Evolutionary conservation across 92 coral and sea anemone genomes (phyloP), one percentile per base, ranked within the genome.

Genomic region (Pocillopora meandrina): DNA sequence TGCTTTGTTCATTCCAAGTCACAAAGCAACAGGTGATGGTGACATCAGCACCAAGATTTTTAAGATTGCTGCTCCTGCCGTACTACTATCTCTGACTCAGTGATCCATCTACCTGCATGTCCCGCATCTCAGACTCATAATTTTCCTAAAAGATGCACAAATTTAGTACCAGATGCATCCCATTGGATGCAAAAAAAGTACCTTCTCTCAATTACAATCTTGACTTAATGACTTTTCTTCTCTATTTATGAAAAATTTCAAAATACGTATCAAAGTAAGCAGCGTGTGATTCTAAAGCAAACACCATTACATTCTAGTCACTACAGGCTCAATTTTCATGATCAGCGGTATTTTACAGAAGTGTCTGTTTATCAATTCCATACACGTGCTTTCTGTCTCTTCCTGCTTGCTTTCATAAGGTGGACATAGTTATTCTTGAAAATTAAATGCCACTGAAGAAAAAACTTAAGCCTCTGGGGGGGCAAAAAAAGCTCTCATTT

Each of bases 51-150:
- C 31, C 31, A 42, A 42, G 52, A 42, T 42, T 42, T 42, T 42
- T 42, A 42, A 42, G 52, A 26, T 26, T 26, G 31, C 31, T 26
- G 31, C 31, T 7, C 0, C 4, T 42, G 52, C 52, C 4, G 8
- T 42, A 42, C 8, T 3, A 42, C 52, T 1, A 26, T 42, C 8
- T 42, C 4, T 42, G 52, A 7, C 52, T 42, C 72, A 68, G 33
- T 68, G 34, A 68, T 68, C 72, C 72, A 68, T 68, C 72, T 19
- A 68, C 12, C 72, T 68, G 72, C 17, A 3, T 10, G 34, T 68
- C 72, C 72, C 52, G 42, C 72, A 0, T 68, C 72, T 68, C 72
- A 31, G 72, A 68, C 72, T 68, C 72, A 21, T 68, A 68, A 19
- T n/a, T 68, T 68, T 68, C 34, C 17, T 19, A 20, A 68, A 68